Evolutionary conservation across 2,888 invertebrate species (phyloP).

Genomic region (Campoplex capitator): DNA sequence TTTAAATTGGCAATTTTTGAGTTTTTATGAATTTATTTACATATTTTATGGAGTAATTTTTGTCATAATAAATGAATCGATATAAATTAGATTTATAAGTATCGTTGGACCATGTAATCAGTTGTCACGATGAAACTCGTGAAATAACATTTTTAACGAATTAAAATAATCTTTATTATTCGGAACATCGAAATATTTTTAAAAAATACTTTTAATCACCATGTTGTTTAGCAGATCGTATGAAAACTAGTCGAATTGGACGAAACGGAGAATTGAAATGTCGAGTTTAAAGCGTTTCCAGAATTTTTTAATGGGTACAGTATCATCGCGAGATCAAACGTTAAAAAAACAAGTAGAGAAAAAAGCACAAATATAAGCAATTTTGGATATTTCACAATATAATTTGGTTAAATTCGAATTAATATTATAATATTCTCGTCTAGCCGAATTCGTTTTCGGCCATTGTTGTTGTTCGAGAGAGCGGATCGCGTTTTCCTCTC

Average conservation of each 20-base stretch:
- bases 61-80: background rate
- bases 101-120: background rate
- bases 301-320: constrained; percentile 41
- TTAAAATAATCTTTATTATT: background rate
- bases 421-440: constrained; percentile 38
- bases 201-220: constrained; percentile 49
- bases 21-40: background rate
- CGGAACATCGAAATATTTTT: background rate
- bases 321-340: constrained; percentile 40
- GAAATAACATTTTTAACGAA: background rate
- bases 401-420: background rate
- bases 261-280: constrained; percentile 19
- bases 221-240: constrained; percentile 57
- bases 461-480: constrained; percentile 78
- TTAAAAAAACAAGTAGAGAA: background rate
- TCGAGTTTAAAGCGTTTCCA: constrained; percentile 11
- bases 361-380: background rate
- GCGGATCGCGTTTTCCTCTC: constrained; percentile 49
- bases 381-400: background rate
- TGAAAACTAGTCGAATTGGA: constrained; percentile 38
- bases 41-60: background rate
- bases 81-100: background rate
- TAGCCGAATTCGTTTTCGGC: constrained; percentile 70
- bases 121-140: background rate
- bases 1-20: background rate